phyloP scores from a whole-genome alignment of 1,140 invertebrate genomes.

The Scaptodrosophila lebanonensis region DNA sequence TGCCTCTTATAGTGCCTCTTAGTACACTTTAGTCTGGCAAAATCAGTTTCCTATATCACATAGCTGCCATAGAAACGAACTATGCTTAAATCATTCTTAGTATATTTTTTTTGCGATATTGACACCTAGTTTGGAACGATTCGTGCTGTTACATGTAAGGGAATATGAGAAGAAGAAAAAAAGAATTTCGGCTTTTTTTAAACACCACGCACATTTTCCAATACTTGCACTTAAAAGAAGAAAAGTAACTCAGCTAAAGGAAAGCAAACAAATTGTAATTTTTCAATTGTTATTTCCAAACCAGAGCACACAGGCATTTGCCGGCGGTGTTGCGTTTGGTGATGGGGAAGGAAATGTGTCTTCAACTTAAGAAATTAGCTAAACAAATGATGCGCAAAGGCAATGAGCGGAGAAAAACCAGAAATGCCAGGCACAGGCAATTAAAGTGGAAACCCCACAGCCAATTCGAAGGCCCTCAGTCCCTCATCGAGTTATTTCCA shows the following conservation, averaged over 20 bases:
- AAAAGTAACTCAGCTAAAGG: too few species aligned
- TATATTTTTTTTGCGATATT: constrained; percentile 18
- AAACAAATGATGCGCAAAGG: constrained; percentile 64
- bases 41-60: too few species aligned
- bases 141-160: too few species aligned
- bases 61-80: too few species aligned
- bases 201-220: too few species aligned
- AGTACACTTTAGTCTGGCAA: too few species aligned
- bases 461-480: constrained; percentile 17
- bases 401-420: constrained; percentile 41
- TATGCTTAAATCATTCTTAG: background rate
- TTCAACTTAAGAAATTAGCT: constrained; percentile 58
- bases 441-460: constrained; percentile 31
- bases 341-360: constrained; percentile 13
- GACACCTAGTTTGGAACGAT: too few species aligned
- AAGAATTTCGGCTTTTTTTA: too few species aligned
- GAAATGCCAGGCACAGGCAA: constrained; percentile 68
- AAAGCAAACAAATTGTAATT: constrained; percentile 8
- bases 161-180: too few species aligned
- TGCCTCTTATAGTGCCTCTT: too few species aligned
- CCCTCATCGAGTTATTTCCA: constrained; percentile 10
- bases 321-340: too few species aligned
- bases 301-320: constrained; percentile 47
- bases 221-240: too few species aligned
- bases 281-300: constrained; percentile 48